Conservation (phyloP, 2,113 vertebrate species). For the Silurus asotus region DNA sequence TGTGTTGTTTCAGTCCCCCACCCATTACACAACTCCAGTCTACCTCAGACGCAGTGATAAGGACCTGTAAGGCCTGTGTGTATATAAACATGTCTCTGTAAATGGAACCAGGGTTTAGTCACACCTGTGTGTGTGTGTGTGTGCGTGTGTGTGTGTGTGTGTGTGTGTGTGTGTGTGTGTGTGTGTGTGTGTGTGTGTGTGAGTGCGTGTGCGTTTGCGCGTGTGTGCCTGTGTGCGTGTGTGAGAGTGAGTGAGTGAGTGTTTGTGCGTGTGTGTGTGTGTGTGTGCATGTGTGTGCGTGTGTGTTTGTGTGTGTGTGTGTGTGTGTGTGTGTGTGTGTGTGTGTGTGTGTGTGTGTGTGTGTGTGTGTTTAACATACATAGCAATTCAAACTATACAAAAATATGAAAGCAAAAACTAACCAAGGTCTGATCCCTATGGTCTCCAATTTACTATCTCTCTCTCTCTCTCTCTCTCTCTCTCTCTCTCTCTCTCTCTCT, state of each 20-base stretch:
- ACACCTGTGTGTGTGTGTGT: neutral
- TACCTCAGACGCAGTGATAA: slow-evolving; percentile 20
- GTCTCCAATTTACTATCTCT: neutral
- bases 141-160: neutral
- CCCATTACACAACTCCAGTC: neutral
- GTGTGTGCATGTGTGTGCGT: neutral
- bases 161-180: neutral
- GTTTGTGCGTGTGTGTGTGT: neutral
- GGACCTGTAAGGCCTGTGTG: neutral
- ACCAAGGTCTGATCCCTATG: neutral
- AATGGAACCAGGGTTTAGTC: neutral
- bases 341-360: neutral
- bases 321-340: neutral
- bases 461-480: neutral
- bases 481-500: neutral
- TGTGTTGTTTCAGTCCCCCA: slow-evolving; percentile 13
- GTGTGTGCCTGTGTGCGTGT: neutral
- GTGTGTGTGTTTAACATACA: neutral
- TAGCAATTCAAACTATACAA: neutral
- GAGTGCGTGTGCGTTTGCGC: neutral
- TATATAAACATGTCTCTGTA: neutral
- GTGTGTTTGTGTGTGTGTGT: neutral
- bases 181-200: no score
- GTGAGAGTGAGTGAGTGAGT: no score
- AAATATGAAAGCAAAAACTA: neutral